phyloP scores from a whole-genome alignment of 2,113 vertebrate species.

The Atlantisia rogersi region DNA sequence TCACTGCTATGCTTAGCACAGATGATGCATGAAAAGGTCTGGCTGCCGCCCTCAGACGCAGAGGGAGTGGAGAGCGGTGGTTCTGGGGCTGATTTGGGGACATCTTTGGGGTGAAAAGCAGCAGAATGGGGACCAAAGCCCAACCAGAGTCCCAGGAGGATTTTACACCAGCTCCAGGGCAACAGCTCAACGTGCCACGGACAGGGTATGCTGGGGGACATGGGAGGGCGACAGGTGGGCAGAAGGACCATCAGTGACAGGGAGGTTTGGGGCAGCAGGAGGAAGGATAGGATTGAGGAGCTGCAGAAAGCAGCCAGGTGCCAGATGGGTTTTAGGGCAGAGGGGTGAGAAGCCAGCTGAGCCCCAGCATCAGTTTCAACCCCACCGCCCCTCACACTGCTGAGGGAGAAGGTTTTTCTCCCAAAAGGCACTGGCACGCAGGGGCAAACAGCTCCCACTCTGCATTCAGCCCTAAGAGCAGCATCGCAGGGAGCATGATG shows the following conservation, averaged over 20 bases:
- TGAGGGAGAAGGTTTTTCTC: neutral
- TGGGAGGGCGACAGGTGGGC: too few species aligned
- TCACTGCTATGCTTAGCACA: neutral
- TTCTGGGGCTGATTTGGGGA: neutral
- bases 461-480: fast-evolving
- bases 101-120: neutral
- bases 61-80: neutral
- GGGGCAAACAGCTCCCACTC: neutral
- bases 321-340: neutral
- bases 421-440: neutral
- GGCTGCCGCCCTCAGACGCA: fast-evolving
- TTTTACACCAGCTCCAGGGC: neutral
- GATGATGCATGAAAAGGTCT: neutral
- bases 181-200: fast-evolving
- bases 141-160: neutral
- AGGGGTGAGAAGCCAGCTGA: fast-evolving
- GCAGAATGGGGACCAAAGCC: neutral
- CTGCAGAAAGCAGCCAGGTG: neutral
- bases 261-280: neutral
- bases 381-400: too few species aligned
- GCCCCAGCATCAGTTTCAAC: neutral
- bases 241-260: neutral
- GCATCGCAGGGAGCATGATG: neutral
- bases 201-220: neutral
- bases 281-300: neutral